These are phyloP conservation scores for Pseudachorutes palmiensis DNA, from an alignment of 1,140 invertebrate genomes.

Conservation along the genomic window DNA sequence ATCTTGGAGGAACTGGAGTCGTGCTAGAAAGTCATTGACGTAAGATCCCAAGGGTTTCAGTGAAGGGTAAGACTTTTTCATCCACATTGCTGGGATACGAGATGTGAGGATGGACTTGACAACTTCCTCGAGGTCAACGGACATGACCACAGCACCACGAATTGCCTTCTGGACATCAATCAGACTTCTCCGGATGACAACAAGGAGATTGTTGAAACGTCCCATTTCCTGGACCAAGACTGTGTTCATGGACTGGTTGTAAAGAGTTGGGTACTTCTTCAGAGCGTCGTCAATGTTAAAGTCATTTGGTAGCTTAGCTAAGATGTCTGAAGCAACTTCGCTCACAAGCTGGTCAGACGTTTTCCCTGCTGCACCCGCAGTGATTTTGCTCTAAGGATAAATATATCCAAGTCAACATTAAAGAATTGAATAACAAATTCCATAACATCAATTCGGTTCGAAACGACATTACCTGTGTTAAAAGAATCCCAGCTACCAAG, in stretches of 20 bases:
- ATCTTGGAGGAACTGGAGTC: conserved; percentile 68
- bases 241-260: conserved; percentile 84
- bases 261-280: conserved; percentile 66
- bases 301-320: conserved; percentile 62
- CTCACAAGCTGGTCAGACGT: conserved; percentile 60
- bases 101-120: conserved; percentile 70
- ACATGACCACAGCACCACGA: conserved; percentile 71
- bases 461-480: conserved; percentile 82
- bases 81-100: conserved; percentile 76
- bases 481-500: conserved; percentile 66
- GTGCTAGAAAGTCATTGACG: conserved; percentile 71
- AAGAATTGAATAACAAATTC: not conserved
- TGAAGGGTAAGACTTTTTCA: conserved; percentile 79
- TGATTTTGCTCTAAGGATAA: conserved; percentile 41
- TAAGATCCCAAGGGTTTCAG: conserved; percentile 86
- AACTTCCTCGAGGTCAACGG: conserved; percentile 77
- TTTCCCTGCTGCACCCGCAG: conserved; percentile 47
- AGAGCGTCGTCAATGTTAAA: conserved; percentile 59
- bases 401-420: conserved; percentile 9
- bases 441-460: conserved; percentile 18
- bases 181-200: conserved; percentile 63
- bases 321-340: conserved; percentile 60
- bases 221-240: conserved; percentile 90
- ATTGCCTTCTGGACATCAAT: conserved; percentile 77
- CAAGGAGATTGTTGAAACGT: conserved; percentile 72